phyloP scores from a whole-genome alignment of 2,797 vertebrate species.

The Crax fasciolata region DNA sequence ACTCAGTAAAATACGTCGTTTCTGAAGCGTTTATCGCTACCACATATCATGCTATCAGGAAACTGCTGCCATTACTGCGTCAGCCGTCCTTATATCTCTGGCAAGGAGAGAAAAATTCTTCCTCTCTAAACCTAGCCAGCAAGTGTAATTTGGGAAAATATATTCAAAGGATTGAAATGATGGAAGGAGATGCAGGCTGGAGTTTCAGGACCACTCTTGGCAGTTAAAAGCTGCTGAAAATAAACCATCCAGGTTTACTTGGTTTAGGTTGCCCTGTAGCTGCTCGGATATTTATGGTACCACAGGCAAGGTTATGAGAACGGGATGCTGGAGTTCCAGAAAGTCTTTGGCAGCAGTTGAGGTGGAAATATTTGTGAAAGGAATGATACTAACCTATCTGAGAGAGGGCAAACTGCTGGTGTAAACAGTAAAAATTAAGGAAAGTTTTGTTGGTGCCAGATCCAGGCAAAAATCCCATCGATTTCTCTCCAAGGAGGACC shows the following conservation, averaged over 20 bases:
- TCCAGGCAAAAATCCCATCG: slow-evolving; percentile 29
- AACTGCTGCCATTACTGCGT: background rate
- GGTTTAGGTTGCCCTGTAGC: background rate
- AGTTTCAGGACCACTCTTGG: background rate
- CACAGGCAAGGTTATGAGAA: accelerated
- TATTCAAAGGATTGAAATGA: background rate
- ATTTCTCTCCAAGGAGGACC: background rate
- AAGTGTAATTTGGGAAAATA: slow-evolving; percentile 13
- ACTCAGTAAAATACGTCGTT: slow-evolving; percentile 10
- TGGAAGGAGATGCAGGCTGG: background rate
- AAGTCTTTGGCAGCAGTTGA: background rate
- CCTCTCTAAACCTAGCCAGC: background rate
- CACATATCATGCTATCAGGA: background rate
- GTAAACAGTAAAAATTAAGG: slow-evolving; percentile 9
- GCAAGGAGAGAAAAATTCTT: background rate
- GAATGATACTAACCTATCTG: background rate
- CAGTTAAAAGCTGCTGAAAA: background rate
- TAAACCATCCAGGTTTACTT: background rate
- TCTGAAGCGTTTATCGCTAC: background rate
- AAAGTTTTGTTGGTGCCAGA: slow-evolving; percentile 13
- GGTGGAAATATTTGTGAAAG: slow-evolving; percentile 9
- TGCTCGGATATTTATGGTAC: background rate
- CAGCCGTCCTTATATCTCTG: background rate
- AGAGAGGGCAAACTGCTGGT: slow-evolving; percentile 15
- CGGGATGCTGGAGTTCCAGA: background rate